phyloP scores from a whole-genome alignment of 2,797 vertebrate genomes.

The Danio tinwini region DNA sequence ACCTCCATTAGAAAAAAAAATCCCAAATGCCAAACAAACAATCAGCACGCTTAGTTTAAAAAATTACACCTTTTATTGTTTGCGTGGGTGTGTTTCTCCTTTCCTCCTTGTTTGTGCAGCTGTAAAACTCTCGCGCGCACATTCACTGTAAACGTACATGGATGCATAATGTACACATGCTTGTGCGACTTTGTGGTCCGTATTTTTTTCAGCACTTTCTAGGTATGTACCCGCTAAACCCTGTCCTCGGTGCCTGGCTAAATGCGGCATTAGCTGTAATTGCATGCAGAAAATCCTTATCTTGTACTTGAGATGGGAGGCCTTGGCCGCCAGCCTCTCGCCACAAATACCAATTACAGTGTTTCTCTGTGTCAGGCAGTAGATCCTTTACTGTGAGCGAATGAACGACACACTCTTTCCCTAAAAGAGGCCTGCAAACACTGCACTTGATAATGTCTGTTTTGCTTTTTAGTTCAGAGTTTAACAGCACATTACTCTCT shows the following conservation, averaged over 20 bases:
- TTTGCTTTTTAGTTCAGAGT: constrained; percentile 33
- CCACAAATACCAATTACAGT: constrained; percentile 61
- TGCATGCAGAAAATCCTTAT: constrained; percentile 64
- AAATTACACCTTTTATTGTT: constrained; percentile 55
- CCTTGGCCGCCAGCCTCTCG: constrained; percentile 57
- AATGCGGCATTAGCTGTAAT: constrained; percentile 55
- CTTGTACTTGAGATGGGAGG: constrained; percentile 57
- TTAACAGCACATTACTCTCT: constrained; percentile 45
- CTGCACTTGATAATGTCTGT: constrained; percentile 54
- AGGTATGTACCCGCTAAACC: constrained; percentile 47
- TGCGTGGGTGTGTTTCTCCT: constrained; percentile 14
- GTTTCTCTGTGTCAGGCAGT: constrained; percentile 48
- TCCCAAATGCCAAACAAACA: constrained; percentile 53
- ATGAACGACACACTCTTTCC: constrained; percentile 47
- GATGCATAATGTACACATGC: constrained; percentile 7
- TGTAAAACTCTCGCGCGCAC: constrained; percentile 17
- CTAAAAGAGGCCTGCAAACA: constrained; percentile 39
- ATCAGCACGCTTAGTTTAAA: constrained; percentile 55
- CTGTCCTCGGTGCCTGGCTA: constrained; percentile 9
- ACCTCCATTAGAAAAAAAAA: constrained; percentile 59
- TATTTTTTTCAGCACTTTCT: constrained; percentile 42
- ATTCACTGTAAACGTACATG: constrained; percentile 8
- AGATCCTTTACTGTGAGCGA: constrained; percentile 46
- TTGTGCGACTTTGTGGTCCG: constrained; percentile 46
- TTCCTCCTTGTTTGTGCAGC: constrained; percentile 12